Evolutionary conservation across 2,113 vertebrate genomes (phyloP), one percentile per base, ranked within the genome.

Genomic region (Onychostoma macrolepis): DNA sequence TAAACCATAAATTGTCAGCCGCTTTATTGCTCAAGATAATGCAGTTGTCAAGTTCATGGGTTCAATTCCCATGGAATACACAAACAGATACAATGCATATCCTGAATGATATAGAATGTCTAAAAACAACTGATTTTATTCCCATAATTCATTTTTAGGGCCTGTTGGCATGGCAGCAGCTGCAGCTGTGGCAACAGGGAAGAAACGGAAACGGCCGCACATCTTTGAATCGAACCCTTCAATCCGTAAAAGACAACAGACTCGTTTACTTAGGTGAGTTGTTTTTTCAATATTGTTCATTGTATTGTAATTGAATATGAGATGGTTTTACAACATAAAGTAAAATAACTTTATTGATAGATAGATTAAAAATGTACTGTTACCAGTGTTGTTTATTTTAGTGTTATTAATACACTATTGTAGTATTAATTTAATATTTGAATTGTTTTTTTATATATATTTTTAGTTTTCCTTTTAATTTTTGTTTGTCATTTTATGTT

Each of bases 151-250:
- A 84, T 13, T 92, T 93, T n/a, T 92, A 99, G 98, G 98, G 48
- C 98, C 98, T 2, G 98, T 99, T 83, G 98, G 98, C 87, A 99
- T 99, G 98, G 98, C 98, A 2, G 98, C 98, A 1, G 98, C 98
- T 0, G 98, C 98, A 53, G 98, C 98, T 0, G 98, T 99, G 87
- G 98, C 98, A 2, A 99, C 98, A 0, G 98, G 98, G 1, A 99
- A 99, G 76, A 99, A 99, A 90, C 91, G 98, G 83, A 99, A 99
- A 92, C 93, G 98, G 3, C 98, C 98, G 2, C 98, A 99, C 19
- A 96, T 99, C 10, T 99, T 99, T 84, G 98, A 99, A 81, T 99
- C 98, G 81, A 99, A 99, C 92, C 98, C 98, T 0, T 99, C 98
- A 2, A 99, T 99, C 89, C 95, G 98, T 58, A 99, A 99, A 92